A percentile compares a stretch with the other conserved stretches of the same genome.
phyloP scores from a whole-genome alignment of 2,888 invertebrate genomes.

The Ernsta delagoae region DNA sequence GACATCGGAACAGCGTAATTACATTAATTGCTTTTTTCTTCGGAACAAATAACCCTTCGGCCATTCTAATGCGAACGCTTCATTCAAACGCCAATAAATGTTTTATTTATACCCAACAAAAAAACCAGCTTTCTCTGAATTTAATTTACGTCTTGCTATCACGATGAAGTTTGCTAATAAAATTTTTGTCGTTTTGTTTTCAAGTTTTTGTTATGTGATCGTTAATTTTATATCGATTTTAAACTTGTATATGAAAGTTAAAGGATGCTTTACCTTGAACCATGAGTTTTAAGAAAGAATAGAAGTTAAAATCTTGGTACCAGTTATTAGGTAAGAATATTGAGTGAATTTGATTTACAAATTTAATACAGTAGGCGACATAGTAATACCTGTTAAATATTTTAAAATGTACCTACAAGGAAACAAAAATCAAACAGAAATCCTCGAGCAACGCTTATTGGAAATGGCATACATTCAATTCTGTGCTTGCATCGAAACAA shows the following conservation, averaged over 20 bases:
- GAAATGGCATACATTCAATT: conserved; percentile 2
- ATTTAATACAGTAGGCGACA: too few species aligned
- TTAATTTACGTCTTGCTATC: conserved; percentile 16
- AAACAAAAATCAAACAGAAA: too few species aligned
- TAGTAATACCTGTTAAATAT: too few species aligned
- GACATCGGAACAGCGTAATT: conserved; percentile 49
- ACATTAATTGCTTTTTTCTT: conserved; percentile 66
- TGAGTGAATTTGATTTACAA: too few species aligned
- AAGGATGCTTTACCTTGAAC: too few species aligned
- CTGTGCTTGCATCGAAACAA: not conserved
- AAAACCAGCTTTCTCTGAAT: conserved; percentile 37
- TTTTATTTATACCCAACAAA: conserved; percentile 44
- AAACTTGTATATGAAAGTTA: too few species aligned
- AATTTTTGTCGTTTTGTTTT: not conserved
- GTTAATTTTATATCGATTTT: too few species aligned
- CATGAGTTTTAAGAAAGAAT: too few species aligned
- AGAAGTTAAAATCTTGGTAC: too few species aligned
- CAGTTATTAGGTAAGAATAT: too few species aligned
- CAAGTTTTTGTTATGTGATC: too few species aligned
- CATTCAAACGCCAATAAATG: conserved; percentile 60
- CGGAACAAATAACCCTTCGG: conserved; percentile 57
- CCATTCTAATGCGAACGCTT: conserved; percentile 59
- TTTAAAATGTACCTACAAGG: too few species aligned
- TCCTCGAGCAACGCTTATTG: not conserved
- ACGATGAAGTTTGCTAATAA: not conserved